Evolutionary conservation across 2,888 invertebrate species (phyloP).

Genomic region (Phengaris alcon): DNA sequence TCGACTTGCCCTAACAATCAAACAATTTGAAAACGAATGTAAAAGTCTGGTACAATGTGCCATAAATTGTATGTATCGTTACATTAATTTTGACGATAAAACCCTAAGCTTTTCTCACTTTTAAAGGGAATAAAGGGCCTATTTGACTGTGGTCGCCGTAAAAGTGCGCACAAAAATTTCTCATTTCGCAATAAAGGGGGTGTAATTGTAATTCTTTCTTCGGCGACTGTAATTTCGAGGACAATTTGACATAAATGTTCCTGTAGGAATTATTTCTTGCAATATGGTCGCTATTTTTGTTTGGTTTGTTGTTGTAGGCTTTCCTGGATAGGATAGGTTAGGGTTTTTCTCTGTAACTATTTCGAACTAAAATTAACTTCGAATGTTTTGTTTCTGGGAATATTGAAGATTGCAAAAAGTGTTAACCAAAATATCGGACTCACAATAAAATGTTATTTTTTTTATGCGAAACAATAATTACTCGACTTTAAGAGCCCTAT

Average conservation of each 20-base stretch:
- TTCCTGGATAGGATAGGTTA: no score
- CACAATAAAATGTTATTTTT: constrained; percentile 25
- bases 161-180: constrained; percentile 60
- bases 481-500: no score
- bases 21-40: constrained; percentile 15
- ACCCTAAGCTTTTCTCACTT: constrained; percentile 55
- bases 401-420: no score
- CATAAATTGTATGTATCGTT: constrained; percentile 50
- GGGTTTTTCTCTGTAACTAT: no score
- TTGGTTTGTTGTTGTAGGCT: constrained; percentile 23
- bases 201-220: constrained; percentile 64
- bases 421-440: no score
- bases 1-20: constrained; percentile 13
- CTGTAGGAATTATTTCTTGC: constrained; percentile 48
- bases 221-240: constrained; percentile 58
- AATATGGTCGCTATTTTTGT: constrained; percentile 46
- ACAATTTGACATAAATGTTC: constrained; percentile 64
- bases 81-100: constrained; percentile 75
- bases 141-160: constrained; percentile 62
- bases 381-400: no score
- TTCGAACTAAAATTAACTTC: no score
- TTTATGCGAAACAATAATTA: not conserved
- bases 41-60: constrained; percentile 28
- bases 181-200: constrained; percentile 57
- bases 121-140: constrained; percentile 51